A percentile compares a stretch with the other conserved stretches of the same genome.
phyloP scores from a whole-genome alignment of 2,888 invertebrate species.

The Piscicola geometra region DNA sequence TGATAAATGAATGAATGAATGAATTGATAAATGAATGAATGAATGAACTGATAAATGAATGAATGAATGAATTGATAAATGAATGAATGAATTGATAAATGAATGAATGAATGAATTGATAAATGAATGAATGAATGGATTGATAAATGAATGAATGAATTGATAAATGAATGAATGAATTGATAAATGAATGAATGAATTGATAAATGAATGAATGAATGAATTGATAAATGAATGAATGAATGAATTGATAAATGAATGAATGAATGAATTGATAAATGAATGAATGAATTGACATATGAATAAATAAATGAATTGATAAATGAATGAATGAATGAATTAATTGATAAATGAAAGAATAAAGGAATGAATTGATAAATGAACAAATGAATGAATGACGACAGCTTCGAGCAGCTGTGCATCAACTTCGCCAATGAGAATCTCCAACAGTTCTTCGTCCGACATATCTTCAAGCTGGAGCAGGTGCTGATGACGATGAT shows the following conservation, averaged over 20 bases:
- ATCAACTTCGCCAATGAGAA: conserved; percentile 99
- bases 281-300: background rate
- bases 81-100: background rate
- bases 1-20: background rate
- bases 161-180: background rate
- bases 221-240: background rate
- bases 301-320: background rate
- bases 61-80: too few species aligned
- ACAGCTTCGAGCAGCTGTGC: conserved; percentile 93
- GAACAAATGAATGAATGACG: too few species aligned
- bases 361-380: background rate
- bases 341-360: background rate
- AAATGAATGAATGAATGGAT: background rate
- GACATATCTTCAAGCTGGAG: conserved; percentile 96
- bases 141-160: background rate
- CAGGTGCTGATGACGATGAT: too few species aligned
- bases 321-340: background rate
- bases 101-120: background rate
- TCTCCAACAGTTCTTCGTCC: conserved; percentile 96
- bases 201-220: background rate
- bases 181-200: background rate
- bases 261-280: too few species aligned
- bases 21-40: background rate
- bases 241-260: background rate
- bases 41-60: background rate